These are phyloP conservation scores for Syndactyla subalaris DNA, from an alignment of 2,797 vertebrate species.

Conservation along the genomic window DNA sequence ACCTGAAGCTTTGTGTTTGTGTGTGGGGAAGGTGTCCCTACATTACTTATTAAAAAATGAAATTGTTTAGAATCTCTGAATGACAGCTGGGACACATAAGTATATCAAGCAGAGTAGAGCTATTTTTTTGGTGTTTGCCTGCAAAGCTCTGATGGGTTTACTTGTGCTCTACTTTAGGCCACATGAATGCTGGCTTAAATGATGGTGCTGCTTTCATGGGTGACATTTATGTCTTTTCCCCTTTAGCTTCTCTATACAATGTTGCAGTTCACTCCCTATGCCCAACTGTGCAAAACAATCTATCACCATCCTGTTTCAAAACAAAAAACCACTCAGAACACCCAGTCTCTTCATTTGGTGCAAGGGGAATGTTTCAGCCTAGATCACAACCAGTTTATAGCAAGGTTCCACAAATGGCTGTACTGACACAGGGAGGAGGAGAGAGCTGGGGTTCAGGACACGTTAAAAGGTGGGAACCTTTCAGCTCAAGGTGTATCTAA, in stretches of 20 bases:
- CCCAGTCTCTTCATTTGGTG: fast-evolving
- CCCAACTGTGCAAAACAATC: background rate
- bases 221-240: background rate
- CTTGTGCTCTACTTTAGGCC: background rate
- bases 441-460: background rate
- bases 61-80: background rate
- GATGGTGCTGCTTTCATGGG: background rate
- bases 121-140: background rate
- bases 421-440: background rate
- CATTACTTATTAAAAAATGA: background rate
- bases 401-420: background rate
- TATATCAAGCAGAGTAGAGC: background rate
- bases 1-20: background rate
- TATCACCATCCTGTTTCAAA: background rate
- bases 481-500: background rate
- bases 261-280: background rate
- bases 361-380: background rate
- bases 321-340: background rate
- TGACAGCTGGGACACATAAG: background rate
- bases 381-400: background rate
- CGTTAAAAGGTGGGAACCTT: background rate
- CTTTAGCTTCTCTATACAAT: background rate
- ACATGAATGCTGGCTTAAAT: background rate
- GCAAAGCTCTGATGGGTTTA: background rate
- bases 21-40: background rate